These are phyloP conservation scores for Menidia menidia DNA, from an alignment of 2,797 vertebrate genomes.

Conservation along the genomic window DNA sequence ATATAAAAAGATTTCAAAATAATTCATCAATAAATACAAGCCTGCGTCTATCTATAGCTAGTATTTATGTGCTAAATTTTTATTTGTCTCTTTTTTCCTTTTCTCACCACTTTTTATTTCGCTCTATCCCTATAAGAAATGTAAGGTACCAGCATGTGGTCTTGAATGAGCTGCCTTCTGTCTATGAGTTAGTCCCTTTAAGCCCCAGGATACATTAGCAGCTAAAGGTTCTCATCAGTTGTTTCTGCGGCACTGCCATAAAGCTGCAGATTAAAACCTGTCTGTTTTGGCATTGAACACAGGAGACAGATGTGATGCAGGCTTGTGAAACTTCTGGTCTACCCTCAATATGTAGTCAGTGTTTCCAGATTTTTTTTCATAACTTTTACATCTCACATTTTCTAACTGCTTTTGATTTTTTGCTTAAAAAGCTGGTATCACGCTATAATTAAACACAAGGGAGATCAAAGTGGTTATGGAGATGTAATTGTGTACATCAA, in stretches of 20 bases:
- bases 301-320: too few relatives aligned
- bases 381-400: too few relatives aligned
- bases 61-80: background rate
- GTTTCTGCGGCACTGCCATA: background rate
- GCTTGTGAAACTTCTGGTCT: background rate
- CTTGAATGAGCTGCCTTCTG: too few relatives aligned
- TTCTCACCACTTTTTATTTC: too few relatives aligned
- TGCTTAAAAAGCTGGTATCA: background rate
- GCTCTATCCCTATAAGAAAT: too few relatives aligned
- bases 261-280: too few relatives aligned
- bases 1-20: background rate
- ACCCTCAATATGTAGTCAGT: background rate
- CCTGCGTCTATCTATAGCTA: too few relatives aligned
- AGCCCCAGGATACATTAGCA: background rate
- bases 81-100: background rate
- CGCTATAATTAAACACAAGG: slow-evolving; percentile 25
- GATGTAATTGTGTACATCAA: slow-evolving; percentile 47
- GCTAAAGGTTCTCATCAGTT: background rate
- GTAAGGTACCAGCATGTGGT: background rate
- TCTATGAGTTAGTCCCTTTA: background rate
- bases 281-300: too few relatives aligned
- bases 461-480: slow-evolving; percentile 53
- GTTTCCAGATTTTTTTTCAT: background rate
- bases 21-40: too few relatives aligned
- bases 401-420: background rate